A percentile compares a stretch with the other conserved stretches of the same genome.
These are phyloP conservation scores for Typhlichthys eigenmanni DNA, from an alignment of 2,797 vertebrate species.

Conservation along the genomic window DNA sequence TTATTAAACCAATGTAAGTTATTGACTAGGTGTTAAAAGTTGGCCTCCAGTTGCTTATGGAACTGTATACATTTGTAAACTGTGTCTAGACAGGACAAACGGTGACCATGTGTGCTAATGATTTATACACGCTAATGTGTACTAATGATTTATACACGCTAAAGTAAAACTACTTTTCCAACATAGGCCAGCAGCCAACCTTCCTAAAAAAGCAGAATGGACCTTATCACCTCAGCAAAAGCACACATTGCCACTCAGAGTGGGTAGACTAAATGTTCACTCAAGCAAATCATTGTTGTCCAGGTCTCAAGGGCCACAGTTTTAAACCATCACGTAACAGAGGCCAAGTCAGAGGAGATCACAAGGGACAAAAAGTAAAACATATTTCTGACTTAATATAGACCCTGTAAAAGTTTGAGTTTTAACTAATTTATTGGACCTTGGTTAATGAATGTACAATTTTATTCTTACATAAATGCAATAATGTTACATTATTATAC, in stretches of 20 bases:
- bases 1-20: conserved; percentile 41
- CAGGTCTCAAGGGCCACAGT: conserved; percentile 17
- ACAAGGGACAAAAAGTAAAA: neutral
- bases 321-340: conserved; percentile 10
- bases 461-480: too few species aligned
- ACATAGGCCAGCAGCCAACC: conserved; percentile 20
- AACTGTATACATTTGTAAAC: conserved; percentile 50
- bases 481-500: too few species aligned
- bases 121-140: conserved; percentile 49
- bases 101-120: conserved; percentile 47
- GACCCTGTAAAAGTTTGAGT: neutral
- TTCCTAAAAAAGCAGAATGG: conserved; percentile 38
- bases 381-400: neutral
- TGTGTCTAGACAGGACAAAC: conserved; percentile 47
- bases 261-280: conserved; percentile 45
- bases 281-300: conserved; percentile 44
- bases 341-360: too few species aligned
- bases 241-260: conserved; percentile 32
- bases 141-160: conserved; percentile 46
- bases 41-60: conserved; percentile 44
- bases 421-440: neutral
- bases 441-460: too few species aligned
- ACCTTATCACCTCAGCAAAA: conserved; percentile 46
- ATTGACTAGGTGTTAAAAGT: conserved; percentile 43
- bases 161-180: conserved; percentile 18